Conservation (phyloP, 1,140 invertebrate genomes). For the Aphelenchoides avenae region DNA sequence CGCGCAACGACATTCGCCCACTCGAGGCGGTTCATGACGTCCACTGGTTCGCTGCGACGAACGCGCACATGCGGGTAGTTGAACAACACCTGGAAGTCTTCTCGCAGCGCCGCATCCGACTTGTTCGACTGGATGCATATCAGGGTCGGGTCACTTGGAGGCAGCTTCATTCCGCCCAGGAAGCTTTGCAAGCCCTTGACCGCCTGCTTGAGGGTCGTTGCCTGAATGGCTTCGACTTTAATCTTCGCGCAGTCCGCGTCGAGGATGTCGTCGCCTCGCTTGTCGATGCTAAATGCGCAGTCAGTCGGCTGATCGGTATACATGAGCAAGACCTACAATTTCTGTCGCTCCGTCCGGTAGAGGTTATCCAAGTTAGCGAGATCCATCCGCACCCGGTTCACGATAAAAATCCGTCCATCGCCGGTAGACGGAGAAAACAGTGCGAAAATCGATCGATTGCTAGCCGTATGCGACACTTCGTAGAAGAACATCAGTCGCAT, state of each 20-base stretch:
- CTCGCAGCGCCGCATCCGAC: conserved; percentile 53
- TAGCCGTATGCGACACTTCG: conserved; percentile 71
- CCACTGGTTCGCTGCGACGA: conserved; percentile 67
- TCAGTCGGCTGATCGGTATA: conserved; percentile 25
- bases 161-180: conserved; percentile 26
- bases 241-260: conserved; percentile 7
- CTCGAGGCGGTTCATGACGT: conserved; percentile 76
- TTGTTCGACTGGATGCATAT: conserved; percentile 21
- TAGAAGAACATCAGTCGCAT: conserved; percentile 83
- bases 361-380: conserved; percentile 84
- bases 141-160: conserved; percentile 22
- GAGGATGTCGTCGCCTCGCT: conserved; percentile 3
- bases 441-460: conserved; percentile 74
- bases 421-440: conserved; percentile 76
- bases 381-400: conserved; percentile 86
- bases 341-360: conserved; percentile 73
- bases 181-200: conserved; percentile 14
- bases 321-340: conserved; percentile 66
- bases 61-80: conserved; percentile 83
- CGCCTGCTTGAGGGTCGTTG: conserved; percentile 68
- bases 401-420: conserved; percentile 74
- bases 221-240: conserved; percentile 61
- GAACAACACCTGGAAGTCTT: conserved; percentile 68
- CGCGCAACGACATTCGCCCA: conserved; percentile 84
- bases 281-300: conserved; percentile 23